These are phyloP conservation scores for Loriculus beryllinus DNA, from an alignment of 2,797 vertebrate genomes.

Conservation along the genomic window DNA sequence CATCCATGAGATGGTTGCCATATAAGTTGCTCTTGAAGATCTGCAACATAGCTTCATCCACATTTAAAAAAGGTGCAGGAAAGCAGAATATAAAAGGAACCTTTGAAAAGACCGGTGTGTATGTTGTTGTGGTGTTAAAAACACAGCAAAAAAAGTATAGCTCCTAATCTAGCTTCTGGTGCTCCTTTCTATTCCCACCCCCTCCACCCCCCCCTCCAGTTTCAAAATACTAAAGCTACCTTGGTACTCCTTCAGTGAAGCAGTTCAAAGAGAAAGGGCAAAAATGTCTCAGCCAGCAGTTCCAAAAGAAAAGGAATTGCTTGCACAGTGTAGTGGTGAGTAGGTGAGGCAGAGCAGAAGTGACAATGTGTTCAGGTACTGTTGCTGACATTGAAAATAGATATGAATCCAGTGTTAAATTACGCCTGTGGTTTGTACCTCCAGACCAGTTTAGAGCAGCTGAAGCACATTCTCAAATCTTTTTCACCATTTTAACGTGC, in stretches of 20 bases:
- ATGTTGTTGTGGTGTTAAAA: background rate
- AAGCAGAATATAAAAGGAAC: background rate
- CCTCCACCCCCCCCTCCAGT: background rate
- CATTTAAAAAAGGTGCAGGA: background rate
- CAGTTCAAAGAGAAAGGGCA: background rate
- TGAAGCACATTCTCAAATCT: background rate
- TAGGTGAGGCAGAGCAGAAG: background rate
- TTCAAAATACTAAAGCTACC: conserved; percentile 5
- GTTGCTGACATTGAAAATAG: background rate
- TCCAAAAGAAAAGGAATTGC: background rate
- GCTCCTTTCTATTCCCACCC: background rate
- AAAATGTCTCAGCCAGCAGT: background rate
- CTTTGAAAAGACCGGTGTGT: background rate
- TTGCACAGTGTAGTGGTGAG: background rate
- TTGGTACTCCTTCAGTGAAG: background rate
- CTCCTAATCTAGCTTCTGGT: background rate
- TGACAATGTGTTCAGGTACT: background rate
- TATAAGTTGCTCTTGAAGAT: background rate
- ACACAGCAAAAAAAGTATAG: background rate
- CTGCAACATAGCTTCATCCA: background rate
- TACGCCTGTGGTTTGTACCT: background rate
- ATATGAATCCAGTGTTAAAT: background rate
- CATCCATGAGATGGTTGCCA: background rate
- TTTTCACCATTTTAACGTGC: background rate
- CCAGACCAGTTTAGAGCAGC: background rate